Evolutionary conservation across 2,797 vertebrate species (phyloP).

Genomic region (Muraenolepis orangiensis): DNA sequence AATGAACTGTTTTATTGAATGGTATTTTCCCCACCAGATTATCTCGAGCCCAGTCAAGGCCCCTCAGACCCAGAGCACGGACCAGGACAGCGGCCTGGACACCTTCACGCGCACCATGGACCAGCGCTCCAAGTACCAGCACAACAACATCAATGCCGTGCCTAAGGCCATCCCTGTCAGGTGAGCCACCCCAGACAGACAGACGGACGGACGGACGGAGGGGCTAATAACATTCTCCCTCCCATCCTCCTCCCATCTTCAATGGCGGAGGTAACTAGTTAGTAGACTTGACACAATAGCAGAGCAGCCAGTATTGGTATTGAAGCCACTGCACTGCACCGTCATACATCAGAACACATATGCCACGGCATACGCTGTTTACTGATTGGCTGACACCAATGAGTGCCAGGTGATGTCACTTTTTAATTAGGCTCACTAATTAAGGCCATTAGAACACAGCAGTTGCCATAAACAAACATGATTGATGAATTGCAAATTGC

Average conservation of each 20-base stretch:
- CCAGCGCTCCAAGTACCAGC: slow-evolving; percentile 87
- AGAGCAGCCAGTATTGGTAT: not conserved
- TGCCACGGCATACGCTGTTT: not conserved
- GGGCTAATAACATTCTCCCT: too few relatives aligned
- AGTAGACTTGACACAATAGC: not conserved
- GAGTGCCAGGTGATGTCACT: not conserved
- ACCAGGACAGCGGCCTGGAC: slow-evolving; percentile 87
- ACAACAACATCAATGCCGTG: slow-evolving; percentile 86
- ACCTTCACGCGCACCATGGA: slow-evolving; percentile 86
- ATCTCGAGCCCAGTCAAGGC: slow-evolving; percentile 25
- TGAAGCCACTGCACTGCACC: not conserved
- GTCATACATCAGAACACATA: not conserved
- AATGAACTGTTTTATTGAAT: too few relatives aligned
- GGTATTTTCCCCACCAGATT: too few relatives aligned
- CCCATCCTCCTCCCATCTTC: too few relatives aligned
- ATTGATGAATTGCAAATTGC: not conserved
- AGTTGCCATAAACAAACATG: not conserved
- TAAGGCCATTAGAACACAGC: not conserved
- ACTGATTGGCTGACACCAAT: not conserved
- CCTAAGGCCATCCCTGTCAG: slow-evolving; percentile 97
- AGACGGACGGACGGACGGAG: too few relatives aligned
- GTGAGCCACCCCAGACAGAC: slow-evolving; percentile 66
- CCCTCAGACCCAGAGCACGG: slow-evolving; percentile 73
- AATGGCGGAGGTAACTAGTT: too few relatives aligned
- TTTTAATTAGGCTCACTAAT: not conserved